phyloP scores from a whole-genome alignment of 2,113 vertebrate genomes.

The Pantherophis guttatus region DNA sequence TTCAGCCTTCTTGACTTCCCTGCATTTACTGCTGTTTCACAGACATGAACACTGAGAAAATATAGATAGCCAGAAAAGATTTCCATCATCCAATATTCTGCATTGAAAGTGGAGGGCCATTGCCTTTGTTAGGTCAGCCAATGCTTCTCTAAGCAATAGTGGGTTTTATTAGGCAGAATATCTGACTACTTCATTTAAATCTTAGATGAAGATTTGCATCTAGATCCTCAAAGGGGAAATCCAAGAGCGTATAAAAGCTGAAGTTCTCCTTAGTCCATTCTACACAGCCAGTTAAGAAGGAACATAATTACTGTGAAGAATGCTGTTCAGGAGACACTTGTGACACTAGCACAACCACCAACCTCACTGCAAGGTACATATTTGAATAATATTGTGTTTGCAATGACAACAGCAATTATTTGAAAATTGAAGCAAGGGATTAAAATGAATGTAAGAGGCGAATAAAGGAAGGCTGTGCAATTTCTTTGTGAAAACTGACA shows the following conservation, averaged over 20 bases:
- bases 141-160: neutral
- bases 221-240: neutral
- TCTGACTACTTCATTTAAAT: neutral
- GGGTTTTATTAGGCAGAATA: neutral
- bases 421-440: neutral
- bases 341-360: neutral
- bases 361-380: neutral
- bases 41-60: slow-evolving; percentile 5
- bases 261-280: neutral
- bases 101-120: neutral
- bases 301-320: neutral
- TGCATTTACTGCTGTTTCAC: slow-evolving; percentile 46
- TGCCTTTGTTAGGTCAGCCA: neutral
- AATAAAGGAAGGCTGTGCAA: neutral
- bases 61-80: neutral
- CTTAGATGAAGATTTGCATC: neutral
- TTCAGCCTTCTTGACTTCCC: slow-evolving; percentile 84
- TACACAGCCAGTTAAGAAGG: neutral
- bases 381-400: neutral
- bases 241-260: neutral
- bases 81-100: neutral
- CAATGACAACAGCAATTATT: neutral
- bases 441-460: neutral
- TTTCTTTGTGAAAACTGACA: neutral
- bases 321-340: neutral